Base-by-base conservation (phyloP, 2,797 vertebrate species). In the Rhinichthys osculus region DNA sequence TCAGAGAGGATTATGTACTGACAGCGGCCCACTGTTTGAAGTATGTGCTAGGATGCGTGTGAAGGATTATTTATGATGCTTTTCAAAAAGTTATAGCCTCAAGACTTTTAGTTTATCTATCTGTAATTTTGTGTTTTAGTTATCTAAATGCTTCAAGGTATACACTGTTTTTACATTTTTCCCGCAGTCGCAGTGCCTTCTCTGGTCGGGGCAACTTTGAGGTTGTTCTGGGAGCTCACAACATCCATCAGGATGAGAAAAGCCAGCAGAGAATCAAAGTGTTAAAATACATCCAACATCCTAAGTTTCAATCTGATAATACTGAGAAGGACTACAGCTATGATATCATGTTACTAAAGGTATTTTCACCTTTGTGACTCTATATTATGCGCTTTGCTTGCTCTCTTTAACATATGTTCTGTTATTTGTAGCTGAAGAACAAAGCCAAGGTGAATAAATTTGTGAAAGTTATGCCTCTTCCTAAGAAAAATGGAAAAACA, bases 311-410 rank as follows among this genome's bases (percentile, higher is more conserved):
- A 27, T 3, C 47, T 17, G 1, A 0, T 17, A 79, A 57, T 5
- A 72, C 1, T 35, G 30, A 0, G 0, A 27, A 4, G 0, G 0
- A 17, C 7, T 2, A 0, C 42, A 47, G 2, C 0, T n/a, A 69
- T 44, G 87, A 95, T 67, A 92, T 95, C 7, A 94, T 95, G 94
- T 83, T 95, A 33, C 88, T 95, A 0, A 87, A 95, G 94, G 94
- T 95, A 90, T 16, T 21, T 71, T 4, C 42, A 1, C 30, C 30
- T 14, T 82, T 42, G 2, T 71, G 0, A 33, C 64, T 69, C n/a
- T 44, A 14, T 42, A 3, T 52, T 14, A 17, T 40, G 76, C 0
- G 1, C 5, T 71, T 38, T 27, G 4, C 17, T 57, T 71, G 0
- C 66, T 27, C 21, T 50, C 33, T 70, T 4, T 47, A 50, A 27